Base-by-base conservation (phyloP, 2,888 invertebrate genomes). In the Lissocephala sabroskyi region DNA sequence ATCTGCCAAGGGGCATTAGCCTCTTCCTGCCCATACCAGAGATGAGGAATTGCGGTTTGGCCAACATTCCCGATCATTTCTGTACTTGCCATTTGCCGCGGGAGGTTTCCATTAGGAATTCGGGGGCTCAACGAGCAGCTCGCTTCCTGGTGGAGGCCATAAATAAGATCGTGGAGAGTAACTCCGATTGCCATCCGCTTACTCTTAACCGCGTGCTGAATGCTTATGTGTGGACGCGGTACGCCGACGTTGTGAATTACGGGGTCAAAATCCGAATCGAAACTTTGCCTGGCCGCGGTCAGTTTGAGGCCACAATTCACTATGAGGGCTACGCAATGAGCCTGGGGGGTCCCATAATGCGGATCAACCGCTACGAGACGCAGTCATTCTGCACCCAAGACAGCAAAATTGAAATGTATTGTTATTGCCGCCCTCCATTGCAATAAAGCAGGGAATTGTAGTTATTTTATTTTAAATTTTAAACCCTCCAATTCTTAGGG, bases 41-140 rank as follows among this genome's bases (percentile, higher is more conserved):
- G 17, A 86, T 87, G 43, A 86, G 96, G 39, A 92, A 91, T 0
- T 97, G 96, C 79, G 84, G 87, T 30, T 84, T 86, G 47, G 95
- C 95, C 0, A 89, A 86, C 1, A 93, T 97, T 45, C 88, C 90
- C 0, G 88, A 89, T 6, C 92, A 94, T 76, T 96, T 92, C 90
- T 96, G 96, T 79, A 91, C 93, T 11, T 96, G 96, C 62, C 91
- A 92, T 4, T 43, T 19, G 0, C 45, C 58, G 10, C 30, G 3
- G 0, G 23, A n/a, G 14, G 18, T 71, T 2, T 26, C 44, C 3
- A 14, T 16, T 0, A 23, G 35, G 0, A 47, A 60, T 17, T 16
- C n/a, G 1, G 29, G 39, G 36, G 51, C 53, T 1, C 7, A 42
- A 0, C 49, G 28, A 0, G 55, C 67, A 3, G 64, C 73, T 30